Percentiles rank a stretch among this genome's conserved stretches.
Conservation (phyloP, 2,797 vertebrate genomes). For the Phataginus tricuspis region DNA sequence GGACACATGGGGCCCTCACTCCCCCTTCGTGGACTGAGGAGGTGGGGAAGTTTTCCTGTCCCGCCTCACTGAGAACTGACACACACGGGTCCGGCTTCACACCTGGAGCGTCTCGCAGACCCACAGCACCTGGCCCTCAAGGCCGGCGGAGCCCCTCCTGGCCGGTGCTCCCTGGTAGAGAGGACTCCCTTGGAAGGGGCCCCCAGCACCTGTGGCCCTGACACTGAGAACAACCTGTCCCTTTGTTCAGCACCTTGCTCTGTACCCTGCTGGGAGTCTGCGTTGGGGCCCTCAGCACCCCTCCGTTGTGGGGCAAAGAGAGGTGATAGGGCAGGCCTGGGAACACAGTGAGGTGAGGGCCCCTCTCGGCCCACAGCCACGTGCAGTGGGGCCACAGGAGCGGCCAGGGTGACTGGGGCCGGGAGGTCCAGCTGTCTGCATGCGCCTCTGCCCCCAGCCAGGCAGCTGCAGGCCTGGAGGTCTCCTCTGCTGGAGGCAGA, state of each 20-base stretch:
- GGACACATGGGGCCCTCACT: neutral
- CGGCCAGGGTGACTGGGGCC: too few species aligned
- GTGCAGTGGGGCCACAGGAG: neutral
- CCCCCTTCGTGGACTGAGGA: fast-evolving
- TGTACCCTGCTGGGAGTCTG: fast-evolving
- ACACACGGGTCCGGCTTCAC: neutral
- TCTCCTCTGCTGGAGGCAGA: fast-evolving
- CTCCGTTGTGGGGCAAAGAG: neutral
- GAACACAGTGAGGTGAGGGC: neutral
- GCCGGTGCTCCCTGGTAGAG: fast-evolving
- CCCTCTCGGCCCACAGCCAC: neutral
- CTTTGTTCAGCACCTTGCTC: neutral
- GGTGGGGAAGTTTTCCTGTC: fast-evolving
- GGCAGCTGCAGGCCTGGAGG: fast-evolving
- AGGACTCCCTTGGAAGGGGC: neutral
- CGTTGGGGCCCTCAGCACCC: too few species aligned
- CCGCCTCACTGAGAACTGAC: neutral
- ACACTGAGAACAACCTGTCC: fast-evolving
- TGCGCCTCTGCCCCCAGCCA: fast-evolving
- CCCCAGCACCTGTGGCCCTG: too few species aligned
- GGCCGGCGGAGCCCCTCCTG: fast-evolving
- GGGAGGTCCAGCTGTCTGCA: fast-evolving
- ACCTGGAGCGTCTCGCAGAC: fast-evolving
- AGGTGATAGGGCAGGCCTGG: too few species aligned
- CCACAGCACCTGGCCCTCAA: fast-evolving